phyloP scores from a whole-genome alignment of 2,113 vertebrate species.

The Chelonoidis abingdonii region DNA sequence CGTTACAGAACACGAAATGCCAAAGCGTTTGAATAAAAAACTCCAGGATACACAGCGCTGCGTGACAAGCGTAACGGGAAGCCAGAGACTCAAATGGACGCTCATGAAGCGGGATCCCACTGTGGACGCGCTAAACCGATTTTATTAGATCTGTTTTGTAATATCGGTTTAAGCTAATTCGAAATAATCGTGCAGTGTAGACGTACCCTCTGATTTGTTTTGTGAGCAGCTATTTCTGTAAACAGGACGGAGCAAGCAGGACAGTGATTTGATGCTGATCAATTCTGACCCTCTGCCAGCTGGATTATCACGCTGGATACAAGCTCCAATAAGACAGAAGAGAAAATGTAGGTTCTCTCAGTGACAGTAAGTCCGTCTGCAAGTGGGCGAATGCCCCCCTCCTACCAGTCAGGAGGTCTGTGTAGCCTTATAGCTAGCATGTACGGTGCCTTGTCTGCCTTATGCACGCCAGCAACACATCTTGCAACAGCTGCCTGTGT shows the following conservation, averaged over 20 bases:
- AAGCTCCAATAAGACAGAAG: rapidly evolving
- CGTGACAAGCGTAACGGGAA: too few species aligned
- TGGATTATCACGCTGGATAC: not conserved
- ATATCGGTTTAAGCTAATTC: too few species aligned
- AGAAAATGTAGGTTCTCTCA: not conserved
- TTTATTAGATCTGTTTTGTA: too few species aligned
- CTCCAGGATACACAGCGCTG: too few species aligned
- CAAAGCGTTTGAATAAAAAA: too few species aligned
- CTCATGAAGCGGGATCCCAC: too few species aligned
- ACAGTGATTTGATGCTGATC: not conserved
- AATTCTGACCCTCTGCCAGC: not conserved
- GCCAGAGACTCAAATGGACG: too few species aligned
- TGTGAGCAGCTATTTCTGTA: not conserved
- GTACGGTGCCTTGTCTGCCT: not conserved
- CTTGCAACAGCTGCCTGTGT: not conserved
- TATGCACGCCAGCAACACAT: not conserved
- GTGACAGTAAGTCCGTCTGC: not conserved
- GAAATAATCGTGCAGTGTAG: too few species aligned
- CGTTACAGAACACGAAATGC: too few species aligned
- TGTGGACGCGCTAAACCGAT: too few species aligned
- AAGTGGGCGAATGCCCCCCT: not conserved
- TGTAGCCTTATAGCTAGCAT: not conserved
- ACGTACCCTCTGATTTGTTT: not conserved
- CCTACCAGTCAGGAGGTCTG: not conserved
- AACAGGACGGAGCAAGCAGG: not conserved